Percentiles rank a stretch among this genome's conserved stretches.
phyloP scores from a whole-genome alignment of 2,113 vertebrate species.

The Oriolus oriolus region DNA sequence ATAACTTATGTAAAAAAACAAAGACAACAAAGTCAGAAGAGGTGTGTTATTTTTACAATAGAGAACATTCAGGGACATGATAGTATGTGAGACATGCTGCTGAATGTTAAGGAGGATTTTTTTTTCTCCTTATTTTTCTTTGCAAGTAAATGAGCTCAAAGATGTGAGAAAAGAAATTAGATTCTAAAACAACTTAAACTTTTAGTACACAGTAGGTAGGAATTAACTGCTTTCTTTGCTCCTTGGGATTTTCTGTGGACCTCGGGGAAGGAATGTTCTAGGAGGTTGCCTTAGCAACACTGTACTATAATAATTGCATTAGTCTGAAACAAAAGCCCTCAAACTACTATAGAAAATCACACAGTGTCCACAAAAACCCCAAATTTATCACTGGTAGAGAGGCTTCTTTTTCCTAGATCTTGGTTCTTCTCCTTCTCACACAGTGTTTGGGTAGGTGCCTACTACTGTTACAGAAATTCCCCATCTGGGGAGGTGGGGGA shows the following conservation, averaged over 20 bases:
- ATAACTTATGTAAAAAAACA: slow-evolving; percentile 71
- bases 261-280: neutral
- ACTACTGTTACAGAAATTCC: neutral
- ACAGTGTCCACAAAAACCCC: neutral
- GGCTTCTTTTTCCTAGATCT: neutral
- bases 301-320: slow-evolving; percentile 8
- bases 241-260: neutral
- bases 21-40: slow-evolving; percentile 65
- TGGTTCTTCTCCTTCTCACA: neutral
- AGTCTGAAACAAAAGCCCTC: neutral
- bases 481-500: neutral
- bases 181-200: neutral
- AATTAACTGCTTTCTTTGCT: neutral
- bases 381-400: neutral
- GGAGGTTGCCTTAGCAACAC: slow-evolving; percentile 18
- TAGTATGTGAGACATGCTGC: slow-evolving; percentile 31
- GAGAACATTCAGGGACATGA: slow-evolving; percentile 48
- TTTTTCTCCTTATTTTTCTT: slow-evolving; percentile 30
- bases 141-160: slow-evolving; percentile 54
- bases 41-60: slow-evolving; percentile 52
- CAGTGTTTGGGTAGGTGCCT: neutral
- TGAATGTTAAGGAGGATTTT: slow-evolving; percentile 53
- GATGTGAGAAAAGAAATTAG: slow-evolving; percentile 14
- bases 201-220: neutral
- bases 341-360: neutral